A percentile compares a stretch with the other conserved stretches of the same genome.
phyloP scores from a whole-genome alignment of 2,797 vertebrate genomes.

The Neosilurus mollespiculum region DNA sequence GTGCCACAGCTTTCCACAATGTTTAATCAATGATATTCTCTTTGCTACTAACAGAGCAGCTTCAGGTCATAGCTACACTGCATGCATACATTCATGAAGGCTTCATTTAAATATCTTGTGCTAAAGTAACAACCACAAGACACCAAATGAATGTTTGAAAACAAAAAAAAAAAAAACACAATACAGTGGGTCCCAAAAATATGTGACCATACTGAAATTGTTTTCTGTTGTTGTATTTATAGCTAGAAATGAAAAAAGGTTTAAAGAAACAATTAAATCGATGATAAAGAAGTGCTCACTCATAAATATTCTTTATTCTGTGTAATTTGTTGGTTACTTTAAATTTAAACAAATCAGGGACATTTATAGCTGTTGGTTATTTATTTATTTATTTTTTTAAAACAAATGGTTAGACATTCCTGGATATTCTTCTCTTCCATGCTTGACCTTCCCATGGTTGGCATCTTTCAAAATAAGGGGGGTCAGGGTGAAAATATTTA shows the following conservation, averaged over 20 bases:
- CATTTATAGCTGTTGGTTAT: neutral
- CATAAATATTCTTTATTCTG: neutral
- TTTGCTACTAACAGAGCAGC: constrained; percentile 21
- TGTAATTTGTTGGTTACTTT: neutral
- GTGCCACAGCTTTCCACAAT: constrained; percentile 38
- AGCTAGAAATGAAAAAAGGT: neutral
- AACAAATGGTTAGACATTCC: neutral
- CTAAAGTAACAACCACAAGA: neutral
- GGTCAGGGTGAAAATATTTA: neutral
- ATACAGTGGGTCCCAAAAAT: too few relatives aligned
- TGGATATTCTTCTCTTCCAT: neutral
- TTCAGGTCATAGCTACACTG: constrained; percentile 1
- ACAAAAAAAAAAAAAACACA: too few relatives aligned
- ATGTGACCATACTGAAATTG: too few relatives aligned
- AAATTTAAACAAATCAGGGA: neutral
- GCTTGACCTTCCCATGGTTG: too few relatives aligned
- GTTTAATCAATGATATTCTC: constrained; percentile 49
- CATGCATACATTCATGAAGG: neutral
- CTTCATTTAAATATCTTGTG: neutral
- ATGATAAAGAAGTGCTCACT: neutral
- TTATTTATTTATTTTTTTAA: too few relatives aligned
- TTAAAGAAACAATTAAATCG: neutral
- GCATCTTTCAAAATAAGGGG: neutral
- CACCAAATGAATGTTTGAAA: neutral
- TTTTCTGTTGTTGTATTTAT: too few relatives aligned